These are phyloP conservation scores for Arctocebus calabarensis DNA, from an alignment of 2,797 vertebrate genomes.

Conservation along the genomic window DNA sequence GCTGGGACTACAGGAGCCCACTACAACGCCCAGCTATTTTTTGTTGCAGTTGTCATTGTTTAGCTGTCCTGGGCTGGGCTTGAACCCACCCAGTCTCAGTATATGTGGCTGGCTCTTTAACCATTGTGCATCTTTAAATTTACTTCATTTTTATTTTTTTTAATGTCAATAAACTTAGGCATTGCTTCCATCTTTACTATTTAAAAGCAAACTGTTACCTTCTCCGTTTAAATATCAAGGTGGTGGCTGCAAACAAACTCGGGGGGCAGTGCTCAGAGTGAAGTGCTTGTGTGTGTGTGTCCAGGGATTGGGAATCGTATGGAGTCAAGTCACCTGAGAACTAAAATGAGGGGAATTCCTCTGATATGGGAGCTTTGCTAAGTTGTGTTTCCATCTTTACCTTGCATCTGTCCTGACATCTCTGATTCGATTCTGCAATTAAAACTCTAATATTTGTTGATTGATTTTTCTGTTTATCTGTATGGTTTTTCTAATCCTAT, in stretches of 20 bases:
- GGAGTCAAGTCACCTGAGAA: neutral
- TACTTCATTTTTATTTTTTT: neutral
- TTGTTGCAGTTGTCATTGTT: too few species aligned
- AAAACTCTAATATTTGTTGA: neutral
- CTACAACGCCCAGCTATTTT: too few species aligned
- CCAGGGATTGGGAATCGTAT: rapidly evolving
- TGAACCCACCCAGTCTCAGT: too few species aligned
- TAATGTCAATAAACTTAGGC: neutral
- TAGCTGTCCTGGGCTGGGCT: too few species aligned
- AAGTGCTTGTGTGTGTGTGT: rapidly evolving
- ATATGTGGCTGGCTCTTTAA: too few species aligned
- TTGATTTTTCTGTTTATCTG: too few species aligned
- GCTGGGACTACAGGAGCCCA: too few species aligned
- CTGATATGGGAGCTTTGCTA: neutral
- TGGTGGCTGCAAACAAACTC: neutral
- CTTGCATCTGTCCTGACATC: neutral
- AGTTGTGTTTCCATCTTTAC: neutral
- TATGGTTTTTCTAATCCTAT: neutral
- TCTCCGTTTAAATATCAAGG: neutral
- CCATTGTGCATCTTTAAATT: neutral
- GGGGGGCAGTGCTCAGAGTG: neutral
- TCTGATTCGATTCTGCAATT: neutral
- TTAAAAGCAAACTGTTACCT: neutral
- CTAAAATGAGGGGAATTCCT: neutral
- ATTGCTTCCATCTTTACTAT: neutral